Base-by-base conservation (phyloP, 2,888 invertebrate genomes). In the Diloba caeruleocephala region DNA sequence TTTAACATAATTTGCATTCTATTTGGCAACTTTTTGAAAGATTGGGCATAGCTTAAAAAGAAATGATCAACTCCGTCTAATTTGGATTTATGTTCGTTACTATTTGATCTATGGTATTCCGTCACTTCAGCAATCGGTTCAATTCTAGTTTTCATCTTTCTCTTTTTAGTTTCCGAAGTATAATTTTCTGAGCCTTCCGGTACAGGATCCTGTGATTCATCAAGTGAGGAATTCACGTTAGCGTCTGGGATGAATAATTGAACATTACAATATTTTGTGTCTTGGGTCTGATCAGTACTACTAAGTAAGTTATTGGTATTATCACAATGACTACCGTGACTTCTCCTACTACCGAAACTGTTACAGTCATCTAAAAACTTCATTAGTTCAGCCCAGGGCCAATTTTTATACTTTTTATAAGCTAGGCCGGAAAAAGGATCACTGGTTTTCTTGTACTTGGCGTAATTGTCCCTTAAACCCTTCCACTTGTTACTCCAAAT, bases 371-470 rank as follows among this genome's bases (percentile, higher is more conserved):
- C 62, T 6, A 65, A 19, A 28, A 65, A 65, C 26, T 9, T 37
- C 33, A 71, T 21, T n/a, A 54, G 51, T 14, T 60, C 48, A 4
- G 72, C 42, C 71, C 71, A 73, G 0, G 66, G 72, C 71, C 71
- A 72, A 33, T 67, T 52, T 43, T 67, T 73, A 33, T 73, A 73
- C 28, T 72, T 71, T 29, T 67, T 67, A 37, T 71, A 66, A 32
- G 7, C 33, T 28, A 39, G 32, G 6, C 25, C 26, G 17, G 13
- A 28, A 8, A 14, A 10, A 1, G 65, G 46, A 10, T 53, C 39
- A 0, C 14, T 12, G 0, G 32, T 44, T 31, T 66, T 69, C 45
- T 71, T 71, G 49, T 10, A 67, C 39, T 72, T 72, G 0, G 46
- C 59, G 45, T 39, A 72, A 39, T 67, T 72, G 42, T 70, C 72